Conservation (phyloP, 1,140 invertebrate species). For the Globodera ellingtonae region DNA sequence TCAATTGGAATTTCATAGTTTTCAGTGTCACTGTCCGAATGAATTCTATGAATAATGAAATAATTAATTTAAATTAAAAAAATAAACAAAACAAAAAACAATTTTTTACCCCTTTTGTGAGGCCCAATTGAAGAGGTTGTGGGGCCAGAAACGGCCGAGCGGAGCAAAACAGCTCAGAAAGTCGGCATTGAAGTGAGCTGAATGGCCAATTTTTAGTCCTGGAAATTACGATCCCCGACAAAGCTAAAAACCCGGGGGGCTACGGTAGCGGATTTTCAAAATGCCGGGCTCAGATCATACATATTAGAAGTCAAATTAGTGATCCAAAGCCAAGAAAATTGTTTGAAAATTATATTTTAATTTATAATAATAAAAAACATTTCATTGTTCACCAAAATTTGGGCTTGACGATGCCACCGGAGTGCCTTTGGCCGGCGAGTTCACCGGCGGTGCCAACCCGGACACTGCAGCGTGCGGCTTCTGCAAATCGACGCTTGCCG, state of each 20-base stretch:
- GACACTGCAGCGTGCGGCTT: not conserved
- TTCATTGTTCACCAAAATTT: too few relatives aligned
- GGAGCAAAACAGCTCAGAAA: slow-evolving; percentile 3
- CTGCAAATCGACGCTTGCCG: not conserved
- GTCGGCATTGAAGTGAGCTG: not conserved
- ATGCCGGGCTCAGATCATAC: too few relatives aligned
- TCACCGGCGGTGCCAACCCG: not conserved
- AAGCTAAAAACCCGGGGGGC: too few relatives aligned
- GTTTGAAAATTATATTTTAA: not conserved
- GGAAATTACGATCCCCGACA: too few relatives aligned
- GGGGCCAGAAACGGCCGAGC: not conserved
- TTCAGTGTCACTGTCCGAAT: slow-evolving; percentile 22
- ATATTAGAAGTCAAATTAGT: not conserved
- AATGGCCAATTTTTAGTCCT: not conserved
- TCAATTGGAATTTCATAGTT: slow-evolving; percentile 28
- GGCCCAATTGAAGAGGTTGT: slow-evolving; percentile 5
- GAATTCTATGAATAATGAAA: not conserved
- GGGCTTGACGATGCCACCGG: not conserved
- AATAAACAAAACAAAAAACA: not conserved
- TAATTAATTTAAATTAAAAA: not conserved
- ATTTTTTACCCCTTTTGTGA: not conserved
- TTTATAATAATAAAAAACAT: too few relatives aligned
- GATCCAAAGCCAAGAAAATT: not conserved
- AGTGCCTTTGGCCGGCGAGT: not conserved
- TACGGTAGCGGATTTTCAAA: too few relatives aligned